phyloP scores from a whole-genome alignment of 2,113 vertebrate genomes.

The Petaurus breviceps region DNA sequence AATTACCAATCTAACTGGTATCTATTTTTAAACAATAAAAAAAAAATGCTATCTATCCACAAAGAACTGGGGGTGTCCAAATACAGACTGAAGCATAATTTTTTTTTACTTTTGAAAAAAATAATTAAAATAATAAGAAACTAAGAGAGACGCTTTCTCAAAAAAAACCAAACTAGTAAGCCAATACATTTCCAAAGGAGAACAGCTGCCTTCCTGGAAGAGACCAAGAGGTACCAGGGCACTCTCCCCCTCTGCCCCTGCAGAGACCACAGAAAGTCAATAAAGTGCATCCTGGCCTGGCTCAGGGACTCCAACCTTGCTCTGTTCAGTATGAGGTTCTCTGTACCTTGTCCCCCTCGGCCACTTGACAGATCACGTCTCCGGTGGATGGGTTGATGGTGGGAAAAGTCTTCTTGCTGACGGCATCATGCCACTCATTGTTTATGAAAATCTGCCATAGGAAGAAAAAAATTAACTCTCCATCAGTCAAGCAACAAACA shows the following conservation, averaged over 20 bases:
- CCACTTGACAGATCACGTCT: slow-evolving; percentile 95
- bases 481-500: neutral
- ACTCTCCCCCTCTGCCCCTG: neutral
- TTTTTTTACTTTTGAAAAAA: no score
- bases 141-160: neutral
- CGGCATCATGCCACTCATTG: slow-evolving; percentile 94
- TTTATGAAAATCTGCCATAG: slow-evolving; percentile 93
- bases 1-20: neutral
- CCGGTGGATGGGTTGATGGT: slow-evolving; percentile 93
- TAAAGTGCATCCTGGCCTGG: neutral
- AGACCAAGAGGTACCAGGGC: neutral
- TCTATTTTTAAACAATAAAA: neutral
- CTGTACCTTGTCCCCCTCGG: slow-evolving; percentile 92
- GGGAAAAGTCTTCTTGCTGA: slow-evolving; percentile 93
- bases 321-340: neutral
- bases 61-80: no score
- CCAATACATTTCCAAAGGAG: neutral
- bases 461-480: slow-evolving; percentile 24
- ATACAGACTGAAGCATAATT: no score
- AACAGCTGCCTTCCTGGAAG: neutral
- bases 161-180: neutral
- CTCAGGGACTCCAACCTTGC: neutral
- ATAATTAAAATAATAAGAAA: neutral
- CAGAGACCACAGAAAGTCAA: neutral
- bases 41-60: neutral